Evolutionary conservation across 2,888 invertebrate species (phyloP), one percentile per base, ranked within the genome.

Genomic region (Vesta saturnalis): DNA sequence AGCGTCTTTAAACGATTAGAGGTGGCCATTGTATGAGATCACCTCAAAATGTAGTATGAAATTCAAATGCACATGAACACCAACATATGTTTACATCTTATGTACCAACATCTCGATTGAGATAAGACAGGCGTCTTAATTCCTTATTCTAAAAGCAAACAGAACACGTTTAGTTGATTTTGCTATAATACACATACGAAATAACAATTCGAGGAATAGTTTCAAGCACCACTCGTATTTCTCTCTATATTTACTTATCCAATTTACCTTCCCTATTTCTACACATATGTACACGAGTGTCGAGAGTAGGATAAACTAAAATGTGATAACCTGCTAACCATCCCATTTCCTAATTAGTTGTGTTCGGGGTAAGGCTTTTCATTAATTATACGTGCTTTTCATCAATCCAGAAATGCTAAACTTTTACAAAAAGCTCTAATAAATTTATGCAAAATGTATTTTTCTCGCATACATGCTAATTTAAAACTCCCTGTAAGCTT

Each of bases 201-300:
- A 52, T 57, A 56, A 35, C 30, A 56, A 58, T 52, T 47, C 64
- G 19, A 58, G 64, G 30, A 58, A 64, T 49, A 52, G 64, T 63
- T 47, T 56, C 43, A 22, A 60, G 60, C 21, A 46, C 55, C 39
- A 12, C 43, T 8, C n/a, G 54, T 62, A 56, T 30, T 61, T 43
- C 54, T n/a, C n/a, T 61, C 62, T 47, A 46, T 49, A 16, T 64
- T 49, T 64, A 57, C 58, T 19, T 30, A 49, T 57, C 52, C 39
- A 47, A 64, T 64, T 64, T 64, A 56, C 57, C 14, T 16, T 21
- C 52, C 1, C 52, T 18, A 18, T 19, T 39, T 19, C 12, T 23
- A 30, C 52, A 52, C 19, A 52, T 19, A 39, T 8, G 8, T 23
- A 23, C 23, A 23, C 23, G 23, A 5, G n/a, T n/a, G n/a, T n/a